Base-by-base conservation (phyloP, 2,888 invertebrate genomes). In the Oscheius sp. region DNA sequence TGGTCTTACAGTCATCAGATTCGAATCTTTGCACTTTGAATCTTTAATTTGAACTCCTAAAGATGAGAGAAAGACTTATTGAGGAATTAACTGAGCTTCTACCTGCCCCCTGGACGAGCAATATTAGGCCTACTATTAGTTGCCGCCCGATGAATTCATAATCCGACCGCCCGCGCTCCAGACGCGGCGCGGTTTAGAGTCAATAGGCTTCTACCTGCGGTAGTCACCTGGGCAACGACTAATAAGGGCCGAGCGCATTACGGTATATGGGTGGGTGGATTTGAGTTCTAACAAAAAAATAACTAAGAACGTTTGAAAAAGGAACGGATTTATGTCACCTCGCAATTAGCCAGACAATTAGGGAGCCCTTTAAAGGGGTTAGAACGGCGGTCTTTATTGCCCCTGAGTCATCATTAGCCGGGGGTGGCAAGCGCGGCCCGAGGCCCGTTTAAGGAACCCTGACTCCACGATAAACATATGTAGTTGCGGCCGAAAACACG, bases 131-230 rank as follows among this genome's bases (percentile, higher is more conserved):
- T n/a, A n/a, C n/a, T n/a, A n/a, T n/a, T n/a, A n/a, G n/a, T n/a
- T n/a, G n/a, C n/a, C n/a, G n/a, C n/a, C 55, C 64, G 63, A 64
- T 63, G 69, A 69, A 69, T 69, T 64, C 69, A 64, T 69, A 69
- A 69, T 69, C 69, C 69, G 33, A 37, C 70, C 70, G 70, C 70
- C 25, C 70, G 70, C 65, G 55, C 29, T 31, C 15, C 63, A 29
- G 17, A 37, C 31, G 69, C 69, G 63, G 29, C 64, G 69, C 69
- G 63, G 69, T 42, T 23, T n/a, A n/a, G 39, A 42, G 37, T 69
- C 69, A 50, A 63, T 50, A 52, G 55, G 17, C 42, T 33, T 17
- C 39, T 34, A 48, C 64, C 64, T 64, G 46, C 34, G 64, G 48
- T 45, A 29, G 65, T 65, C 34, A 65, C 65, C 65, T 65, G 65